A percentile compares a stretch with the other conserved stretches of the same genome.
These are phyloP conservation scores for Hyla sarda DNA, from an alignment of 2,113 vertebrate genomes.

Conservation along the genomic window DNA sequence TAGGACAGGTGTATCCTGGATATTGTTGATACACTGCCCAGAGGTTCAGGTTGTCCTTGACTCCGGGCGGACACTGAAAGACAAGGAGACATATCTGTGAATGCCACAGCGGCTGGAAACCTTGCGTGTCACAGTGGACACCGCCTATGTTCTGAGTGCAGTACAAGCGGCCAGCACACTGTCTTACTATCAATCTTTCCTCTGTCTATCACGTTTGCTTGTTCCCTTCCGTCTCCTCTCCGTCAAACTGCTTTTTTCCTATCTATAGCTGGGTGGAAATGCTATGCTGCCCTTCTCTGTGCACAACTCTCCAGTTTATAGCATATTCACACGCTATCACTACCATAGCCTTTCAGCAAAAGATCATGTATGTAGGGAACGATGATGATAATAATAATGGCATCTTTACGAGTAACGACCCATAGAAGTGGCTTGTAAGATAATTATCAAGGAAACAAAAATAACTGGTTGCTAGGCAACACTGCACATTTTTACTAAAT, in stretches of 20 bases:
- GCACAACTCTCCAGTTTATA: background rate
- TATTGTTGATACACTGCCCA: slow-evolving; percentile 48
- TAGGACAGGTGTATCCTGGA: slow-evolving; percentile 54
- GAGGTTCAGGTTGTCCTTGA: slow-evolving; percentile 50
- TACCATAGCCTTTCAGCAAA: background rate
- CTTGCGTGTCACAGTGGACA: slow-evolving; percentile 37
- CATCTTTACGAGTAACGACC: background rate
- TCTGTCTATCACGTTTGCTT: slow-evolving; percentile 33
- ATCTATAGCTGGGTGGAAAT: slow-evolving; percentile 43
- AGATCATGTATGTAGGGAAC: background rate
- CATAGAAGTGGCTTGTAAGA: background rate
- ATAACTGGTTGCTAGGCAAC: slow-evolving; percentile 1
- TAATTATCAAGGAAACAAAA: background rate
- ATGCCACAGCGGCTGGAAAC: slow-evolving; percentile 34
- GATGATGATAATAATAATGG: background rate
- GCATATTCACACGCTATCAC: slow-evolving; percentile 22
- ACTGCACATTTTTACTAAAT: background rate
- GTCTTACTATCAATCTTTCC: slow-evolving; percentile 50
- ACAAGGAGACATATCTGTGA: slow-evolving; percentile 34
- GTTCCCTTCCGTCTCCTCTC: slow-evolving; percentile 42
- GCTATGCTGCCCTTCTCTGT: background rate
- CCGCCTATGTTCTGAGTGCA: background rate
- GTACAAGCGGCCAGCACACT: slow-evolving; percentile 20
- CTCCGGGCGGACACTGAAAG: slow-evolving; percentile 50
- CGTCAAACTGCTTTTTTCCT: slow-evolving; percentile 35